Evolutionary conservation across 2,888 invertebrate genomes (phyloP).

Genomic region (Sicus ferrugineus): DNA sequence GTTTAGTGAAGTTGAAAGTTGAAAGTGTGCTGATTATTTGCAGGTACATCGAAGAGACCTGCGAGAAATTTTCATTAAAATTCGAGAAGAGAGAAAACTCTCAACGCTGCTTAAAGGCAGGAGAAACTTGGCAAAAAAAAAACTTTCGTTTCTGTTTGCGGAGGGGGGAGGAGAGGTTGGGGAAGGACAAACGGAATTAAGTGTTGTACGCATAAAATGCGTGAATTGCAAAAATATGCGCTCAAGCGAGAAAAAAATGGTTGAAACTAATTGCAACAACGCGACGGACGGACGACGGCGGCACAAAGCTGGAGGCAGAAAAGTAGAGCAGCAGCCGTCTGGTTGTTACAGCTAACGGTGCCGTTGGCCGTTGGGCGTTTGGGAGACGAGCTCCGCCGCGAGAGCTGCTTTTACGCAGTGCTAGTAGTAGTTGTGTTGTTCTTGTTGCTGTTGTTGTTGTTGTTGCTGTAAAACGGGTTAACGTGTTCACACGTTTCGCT

Average conservation of each 20-base stretch:
- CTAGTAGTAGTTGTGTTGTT: neutral
- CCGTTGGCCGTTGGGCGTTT: neutral
- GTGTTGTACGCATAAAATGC: constrained; percentile 3
- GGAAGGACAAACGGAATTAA: neutral
- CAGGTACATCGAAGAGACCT: no score
- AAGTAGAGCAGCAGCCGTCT: neutral
- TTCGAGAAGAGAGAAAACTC: no score
- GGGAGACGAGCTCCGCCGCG: neutral
- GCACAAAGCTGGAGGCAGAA: neutral
- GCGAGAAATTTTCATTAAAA: no score
- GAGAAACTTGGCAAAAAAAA: neutral
- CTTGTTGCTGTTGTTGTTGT: constrained; percentile 1
- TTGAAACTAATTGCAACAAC: constrained; percentile 14
- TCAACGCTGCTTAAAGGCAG: no score
- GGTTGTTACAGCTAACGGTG: neutral
- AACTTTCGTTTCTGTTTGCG: no score
- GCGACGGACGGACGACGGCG: neutral
- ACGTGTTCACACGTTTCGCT: constrained; percentile 19
- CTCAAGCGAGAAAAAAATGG: constrained; percentile 17
- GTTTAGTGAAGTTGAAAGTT: no score
- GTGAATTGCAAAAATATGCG: constrained; percentile 16
- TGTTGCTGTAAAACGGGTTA: neutral
- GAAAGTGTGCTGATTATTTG: no score
- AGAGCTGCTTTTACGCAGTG: neutral
- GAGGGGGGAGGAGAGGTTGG: neutral